These are phyloP conservation scores for Limnephilus rhombicus DNA, from an alignment of 2,888 invertebrate genomes.

Conservation along the genomic window DNA sequence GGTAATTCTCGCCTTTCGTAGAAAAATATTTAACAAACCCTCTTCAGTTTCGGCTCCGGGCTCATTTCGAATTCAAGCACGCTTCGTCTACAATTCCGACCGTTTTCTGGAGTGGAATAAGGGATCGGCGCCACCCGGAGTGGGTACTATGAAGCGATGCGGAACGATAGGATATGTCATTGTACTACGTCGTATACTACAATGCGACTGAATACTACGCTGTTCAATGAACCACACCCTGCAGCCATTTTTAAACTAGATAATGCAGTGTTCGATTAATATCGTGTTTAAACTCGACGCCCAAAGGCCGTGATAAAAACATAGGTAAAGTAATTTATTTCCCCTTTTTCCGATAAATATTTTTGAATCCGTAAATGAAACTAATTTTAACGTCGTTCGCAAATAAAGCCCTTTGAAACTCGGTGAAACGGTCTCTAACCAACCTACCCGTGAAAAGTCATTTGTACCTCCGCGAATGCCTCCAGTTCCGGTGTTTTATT, in stretches of 20 bases:
- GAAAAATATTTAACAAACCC: conserved; percentile 2
- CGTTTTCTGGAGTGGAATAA: neutral
- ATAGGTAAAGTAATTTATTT: no score
- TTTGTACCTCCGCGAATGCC: neutral
- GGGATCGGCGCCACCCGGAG: neutral
- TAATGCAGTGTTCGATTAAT: neutral
- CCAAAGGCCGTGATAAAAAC: no score
- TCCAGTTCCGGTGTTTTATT: neutral
- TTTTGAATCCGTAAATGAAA: no score
- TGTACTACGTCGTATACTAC: neutral
- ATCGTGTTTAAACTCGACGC: neutral
- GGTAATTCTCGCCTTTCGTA: conserved; percentile 7
- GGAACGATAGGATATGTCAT: neutral
- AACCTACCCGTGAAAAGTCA: neutral
- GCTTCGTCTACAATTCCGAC: conserved; percentile 1
- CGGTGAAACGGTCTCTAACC: no score
- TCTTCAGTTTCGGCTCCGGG: neutral
- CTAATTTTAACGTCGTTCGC: no score
- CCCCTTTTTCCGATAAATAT: no score
- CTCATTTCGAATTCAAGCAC: neutral
- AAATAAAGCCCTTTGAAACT: no score
- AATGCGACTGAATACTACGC: neutral
- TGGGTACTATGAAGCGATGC: neutral
- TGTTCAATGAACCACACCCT: neutral
- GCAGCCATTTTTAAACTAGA: neutral